Evolutionary conservation across 2,113 vertebrate species (phyloP), one percentile per base, ranked within the genome.

Genomic region (Melanerpes formicivorus): DNA sequence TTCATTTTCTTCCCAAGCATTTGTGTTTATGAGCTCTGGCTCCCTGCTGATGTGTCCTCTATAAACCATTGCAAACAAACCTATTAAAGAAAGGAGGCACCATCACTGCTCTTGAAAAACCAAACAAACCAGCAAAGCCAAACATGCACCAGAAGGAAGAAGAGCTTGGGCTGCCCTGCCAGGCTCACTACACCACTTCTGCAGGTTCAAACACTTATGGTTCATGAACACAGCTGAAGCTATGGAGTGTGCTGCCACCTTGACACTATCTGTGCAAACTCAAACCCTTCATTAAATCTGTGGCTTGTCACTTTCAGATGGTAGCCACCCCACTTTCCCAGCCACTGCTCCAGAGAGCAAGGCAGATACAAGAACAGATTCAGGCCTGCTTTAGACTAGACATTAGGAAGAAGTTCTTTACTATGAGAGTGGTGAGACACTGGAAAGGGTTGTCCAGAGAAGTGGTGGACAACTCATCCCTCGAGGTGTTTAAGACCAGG

Each of bases 31-130:
- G 48, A 63, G 21, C 62, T 84, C 40, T 23, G 17, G 22, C 62
- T 83, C 78, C 58, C 40, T 42, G 63, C 10, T 66, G 73, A 44
- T 34, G 11, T 59, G 12, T 25, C 18, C 29, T 72, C 83, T 56
- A 30, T 56, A 42, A 88, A 63, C 27, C n/a, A n/a, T 56, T 79
- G 59, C 58, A 90, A 79, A 76, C 67, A 64, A 92, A 93, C 18
- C 66, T 22, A 15, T 69, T 72, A 54, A 79, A 81, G 64, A 79
- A 89, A 60, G 37, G 54, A 86, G 58, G 27, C 34, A 30, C 22
- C 1, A 1, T 62, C 5, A 1, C 50, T 4, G 2, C 40, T 73
- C 83, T 46, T 80, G 50, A 42, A 65, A 90, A 80, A 18, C 14
- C 21, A 62, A 89, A 37, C 32, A 83, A 67, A 60, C 5, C 14